phyloP scores from a whole-genome alignment of 2,797 vertebrate species.

The Tympanoctomys barrerae region DNA sequence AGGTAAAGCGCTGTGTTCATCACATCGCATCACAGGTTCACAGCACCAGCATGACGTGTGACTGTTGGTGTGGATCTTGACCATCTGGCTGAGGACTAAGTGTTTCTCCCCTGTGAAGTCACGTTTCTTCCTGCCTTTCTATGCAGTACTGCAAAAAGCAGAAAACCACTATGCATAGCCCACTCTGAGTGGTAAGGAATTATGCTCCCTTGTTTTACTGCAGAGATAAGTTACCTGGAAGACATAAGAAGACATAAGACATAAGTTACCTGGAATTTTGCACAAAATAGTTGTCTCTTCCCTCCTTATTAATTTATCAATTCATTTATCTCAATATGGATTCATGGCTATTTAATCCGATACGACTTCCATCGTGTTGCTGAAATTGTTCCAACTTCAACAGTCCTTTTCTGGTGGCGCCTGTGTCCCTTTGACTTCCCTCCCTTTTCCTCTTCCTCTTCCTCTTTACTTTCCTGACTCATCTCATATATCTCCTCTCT shows the following conservation, averaged over 20 bases:
- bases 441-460: background rate
- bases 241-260: no score
- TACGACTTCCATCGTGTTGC: background rate
- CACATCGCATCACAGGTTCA: background rate
- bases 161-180: background rate
- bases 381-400: background rate
- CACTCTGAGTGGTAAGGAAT: background rate
- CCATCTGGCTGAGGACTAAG: background rate
- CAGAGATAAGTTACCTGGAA: no score
- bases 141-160: background rate
- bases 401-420: no score
- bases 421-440: no score
- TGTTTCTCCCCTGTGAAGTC: background rate
- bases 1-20: background rate
- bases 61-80: background rate
- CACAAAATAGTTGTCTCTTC: background rate
- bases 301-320: background rate
- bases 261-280: background rate
- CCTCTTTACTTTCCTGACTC: background rate
- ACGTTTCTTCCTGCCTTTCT: background rate
- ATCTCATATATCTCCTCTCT: background rate
- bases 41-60: background rate
- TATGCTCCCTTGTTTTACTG: background rate
- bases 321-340: background rate
- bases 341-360: background rate